Percentiles rank a stretch among this genome's conserved stretches.
phyloP scores from a whole-genome alignment of 2,113 vertebrate species.

The Scomber scombrus region DNA sequence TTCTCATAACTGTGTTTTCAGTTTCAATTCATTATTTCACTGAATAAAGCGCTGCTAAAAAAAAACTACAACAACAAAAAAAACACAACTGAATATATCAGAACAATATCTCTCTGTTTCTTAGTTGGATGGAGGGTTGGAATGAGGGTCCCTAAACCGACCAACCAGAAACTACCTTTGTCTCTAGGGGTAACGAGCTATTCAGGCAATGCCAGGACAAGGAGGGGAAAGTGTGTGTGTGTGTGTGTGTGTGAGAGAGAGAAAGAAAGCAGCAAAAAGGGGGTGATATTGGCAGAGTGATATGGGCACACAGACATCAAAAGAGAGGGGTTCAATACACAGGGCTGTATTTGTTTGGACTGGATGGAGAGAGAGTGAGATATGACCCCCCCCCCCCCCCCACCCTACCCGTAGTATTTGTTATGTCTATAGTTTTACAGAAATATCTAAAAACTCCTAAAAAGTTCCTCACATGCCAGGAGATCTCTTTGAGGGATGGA shows the following conservation, averaged over 20 bases:
- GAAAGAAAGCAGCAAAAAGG: conserved; percentile 12
- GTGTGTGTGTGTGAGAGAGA: conserved; percentile 14
- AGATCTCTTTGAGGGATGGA: background rate
- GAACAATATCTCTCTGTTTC: conserved; percentile 38
- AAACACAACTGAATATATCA: background rate
- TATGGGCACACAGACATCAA: conserved; percentile 37
- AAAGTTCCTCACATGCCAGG: background rate
- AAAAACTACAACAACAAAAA: too few relatives aligned
- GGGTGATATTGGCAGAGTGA: conserved; percentile 27
- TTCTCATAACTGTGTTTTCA: background rate
- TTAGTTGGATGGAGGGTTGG: background rate
- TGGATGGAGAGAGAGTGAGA: conserved; percentile 1
- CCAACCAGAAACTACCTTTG: conserved; percentile 56
- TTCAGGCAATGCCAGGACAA: conserved; percentile 63
- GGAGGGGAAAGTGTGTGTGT: conserved; percentile 18
- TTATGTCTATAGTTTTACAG: background rate
- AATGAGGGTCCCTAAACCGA: conserved; percentile 46
- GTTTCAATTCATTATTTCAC: background rate
- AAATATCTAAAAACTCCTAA: background rate
- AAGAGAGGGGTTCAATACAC: conserved; percentile 19
- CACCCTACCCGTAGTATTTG: background rate
- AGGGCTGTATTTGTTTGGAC: conserved; percentile 27
- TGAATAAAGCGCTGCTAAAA: background rate
- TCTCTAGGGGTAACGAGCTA: conserved; percentile 58
- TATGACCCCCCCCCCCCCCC: background rate